Conservation (phyloP, 2,113 vertebrate species). For the Cephalopholis sonnerati region DNA sequence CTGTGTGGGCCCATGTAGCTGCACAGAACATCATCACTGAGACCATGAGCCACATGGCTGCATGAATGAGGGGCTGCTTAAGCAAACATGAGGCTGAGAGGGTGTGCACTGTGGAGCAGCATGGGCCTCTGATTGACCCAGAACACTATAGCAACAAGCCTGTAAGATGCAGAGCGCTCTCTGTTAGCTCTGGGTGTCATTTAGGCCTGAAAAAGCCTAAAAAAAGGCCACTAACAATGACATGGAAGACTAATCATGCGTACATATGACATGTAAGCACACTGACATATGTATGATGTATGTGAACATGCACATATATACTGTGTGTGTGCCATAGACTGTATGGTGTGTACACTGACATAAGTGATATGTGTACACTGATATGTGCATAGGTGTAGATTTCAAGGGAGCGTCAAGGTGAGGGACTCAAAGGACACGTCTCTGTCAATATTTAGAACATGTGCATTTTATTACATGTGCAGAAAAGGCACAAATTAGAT, state of each 20-base stretch:
- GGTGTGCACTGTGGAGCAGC: constrained; percentile 15
- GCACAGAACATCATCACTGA: not conserved
- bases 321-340: not conserved
- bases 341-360: not conserved
- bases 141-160: constrained; percentile 13
- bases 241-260: not conserved
- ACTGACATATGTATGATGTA: not conserved
- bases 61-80: constrained; percentile 11
- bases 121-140: constrained; percentile 16
- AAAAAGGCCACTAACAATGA: not conserved
- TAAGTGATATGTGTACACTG: not conserved
- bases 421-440: no score
- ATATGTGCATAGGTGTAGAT: not conserved
- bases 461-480: no score
- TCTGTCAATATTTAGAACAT: no score
- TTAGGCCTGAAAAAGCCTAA: not conserved
- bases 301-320: no score
- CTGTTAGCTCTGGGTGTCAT: not conserved
- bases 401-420: no score
- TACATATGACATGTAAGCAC: not conserved
- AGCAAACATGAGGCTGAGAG: constrained; percentile 47
- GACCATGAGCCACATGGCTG: constrained; percentile 22
- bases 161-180: not conserved
- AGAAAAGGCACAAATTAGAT: no score
- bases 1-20: not conserved